A percentile compares a stretch with the other conserved stretches of the same genome.
Evolutionary conservation across 2,797 vertebrate genomes (phyloP).

Genomic region (Cossypha niveicapilla): DNA sequence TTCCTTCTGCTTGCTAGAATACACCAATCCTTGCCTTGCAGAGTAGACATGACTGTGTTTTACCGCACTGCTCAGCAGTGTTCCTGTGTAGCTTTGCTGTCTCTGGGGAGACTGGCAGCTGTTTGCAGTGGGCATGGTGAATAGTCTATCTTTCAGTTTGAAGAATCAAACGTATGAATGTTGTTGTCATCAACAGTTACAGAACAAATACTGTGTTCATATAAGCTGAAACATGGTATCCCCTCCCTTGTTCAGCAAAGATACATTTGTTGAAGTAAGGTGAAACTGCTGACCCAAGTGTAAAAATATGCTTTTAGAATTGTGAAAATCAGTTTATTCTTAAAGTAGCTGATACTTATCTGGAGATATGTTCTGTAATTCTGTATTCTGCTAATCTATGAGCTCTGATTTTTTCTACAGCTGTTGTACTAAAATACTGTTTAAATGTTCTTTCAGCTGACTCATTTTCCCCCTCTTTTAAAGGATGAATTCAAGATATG

Average conservation of each 20-base stretch:
- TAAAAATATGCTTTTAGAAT: not conserved
- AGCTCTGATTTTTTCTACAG: not conserved
- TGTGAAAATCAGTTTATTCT: not conserved
- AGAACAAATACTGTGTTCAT: not conserved
- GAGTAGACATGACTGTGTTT: rapidly evolving
- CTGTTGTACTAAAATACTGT: not conserved
- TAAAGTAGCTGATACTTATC: not conserved
- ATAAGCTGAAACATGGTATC: not conserved
- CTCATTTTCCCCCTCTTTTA: rapidly evolving
- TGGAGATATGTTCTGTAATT: not conserved
- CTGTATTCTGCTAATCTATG: not conserved
- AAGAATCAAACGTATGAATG: not conserved
- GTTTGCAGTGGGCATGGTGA: not conserved
- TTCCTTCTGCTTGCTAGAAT: not conserved
- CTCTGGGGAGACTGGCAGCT: not conserved
- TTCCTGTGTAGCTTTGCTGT: not conserved
- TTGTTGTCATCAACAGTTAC: not conserved
- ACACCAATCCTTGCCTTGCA: not conserved
- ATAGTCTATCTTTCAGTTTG: not conserved
- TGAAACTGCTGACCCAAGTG: not conserved
- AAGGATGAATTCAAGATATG: slow-evolving; percentile 95
- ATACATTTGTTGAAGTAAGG: not conserved
- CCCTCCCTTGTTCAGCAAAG: not conserved
- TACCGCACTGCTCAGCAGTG: not conserved
- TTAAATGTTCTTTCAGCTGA: not conserved